Evolutionary conservation across 1,140 invertebrate species (phyloP), one percentile per base, ranked within the genome.

Genomic region (Bilobella aurantiaca): DNA sequence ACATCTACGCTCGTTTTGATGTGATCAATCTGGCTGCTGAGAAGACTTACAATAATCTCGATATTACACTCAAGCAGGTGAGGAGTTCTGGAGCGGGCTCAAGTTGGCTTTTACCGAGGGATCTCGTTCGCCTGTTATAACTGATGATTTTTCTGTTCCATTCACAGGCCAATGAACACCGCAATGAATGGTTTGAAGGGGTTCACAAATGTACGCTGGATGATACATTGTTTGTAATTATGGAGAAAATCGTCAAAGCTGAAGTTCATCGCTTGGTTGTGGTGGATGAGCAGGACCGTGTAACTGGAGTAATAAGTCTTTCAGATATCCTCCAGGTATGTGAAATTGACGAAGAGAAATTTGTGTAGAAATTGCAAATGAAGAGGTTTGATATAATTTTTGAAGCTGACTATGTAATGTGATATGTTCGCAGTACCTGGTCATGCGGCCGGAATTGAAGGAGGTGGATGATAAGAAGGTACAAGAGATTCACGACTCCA

Each of bases 1-100:
- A 99, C 46, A 69, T 66, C 46, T 69, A 68, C 49, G 63, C 67
- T 27, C 42, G 62, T 16, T 72, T 70, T 67, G 67, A 69, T 65
- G 71, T 72, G 27, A 72, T 72, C 57, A 98, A 98, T 82, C 82
- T 99, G 78, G 97, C 96, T 27, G 95, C 96, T 63, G 96, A 99
- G 78, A 98, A 98, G 79, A 97, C 94, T n/a, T 99, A 99, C 80
- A 96, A 96, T 80, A 94, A 99, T 81, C 81, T 99, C 75, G 93
- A 98, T 79, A 89, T 99, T 58, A 89, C 94, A 0, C 79, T 99
- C 53, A 88, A 89, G 75, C 89, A 72, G 49, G 71, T 72, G 49
- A 57, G n/a, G n/a, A n/a, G n/a, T n/a, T n/a, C n/a, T n/a, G n/a
- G n/a, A n/a, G n/a, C n/a, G n/a, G n/a, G n/a, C n/a, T n/a, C n/a